A percentile compares a stretch with the other conserved stretches of the same genome.
Conservation (phyloP, 2,888 invertebrate genomes). For the Dolomedes plantarius region DNA sequence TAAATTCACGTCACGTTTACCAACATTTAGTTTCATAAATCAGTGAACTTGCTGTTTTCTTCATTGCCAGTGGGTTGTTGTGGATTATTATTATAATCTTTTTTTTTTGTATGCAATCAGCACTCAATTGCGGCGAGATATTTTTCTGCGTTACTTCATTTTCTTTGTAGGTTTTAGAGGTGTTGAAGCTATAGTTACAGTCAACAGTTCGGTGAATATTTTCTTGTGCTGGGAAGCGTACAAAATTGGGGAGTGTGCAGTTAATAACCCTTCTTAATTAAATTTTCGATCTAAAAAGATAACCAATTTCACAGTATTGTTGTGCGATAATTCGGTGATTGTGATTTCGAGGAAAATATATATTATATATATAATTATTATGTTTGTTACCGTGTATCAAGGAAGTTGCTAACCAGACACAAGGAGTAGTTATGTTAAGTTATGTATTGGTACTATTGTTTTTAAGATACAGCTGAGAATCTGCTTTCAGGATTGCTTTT, state of each 20-base stretch:
- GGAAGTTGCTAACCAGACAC: no score
- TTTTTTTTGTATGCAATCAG: neutral
- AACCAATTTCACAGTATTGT: no score
- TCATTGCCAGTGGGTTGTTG: neutral
- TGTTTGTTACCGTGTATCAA: no score
- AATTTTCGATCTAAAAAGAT: no score
- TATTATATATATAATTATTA: no score
- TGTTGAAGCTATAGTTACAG: neutral
- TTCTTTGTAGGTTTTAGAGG: neutral
- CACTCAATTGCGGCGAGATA: slow-evolving; percentile 3
- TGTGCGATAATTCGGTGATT: no score
- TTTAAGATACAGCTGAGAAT: no score
- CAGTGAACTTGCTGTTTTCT: neutral
- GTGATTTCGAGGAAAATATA: no score
- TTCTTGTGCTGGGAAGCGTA: neutral
- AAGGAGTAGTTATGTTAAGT: no score
- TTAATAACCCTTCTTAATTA: neutral
- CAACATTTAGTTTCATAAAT: slow-evolving; percentile 1
- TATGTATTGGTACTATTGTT: no score
- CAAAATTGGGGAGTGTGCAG: neutral
- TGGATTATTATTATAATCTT: neutral
- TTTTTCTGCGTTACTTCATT: neutral
- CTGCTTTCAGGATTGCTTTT: no score
- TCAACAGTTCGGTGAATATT: neutral
- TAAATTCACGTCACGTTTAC: neutral